Conservation (phyloP, 2,797 vertebrate species). For the Muraenolepis orangiensis region DNA sequence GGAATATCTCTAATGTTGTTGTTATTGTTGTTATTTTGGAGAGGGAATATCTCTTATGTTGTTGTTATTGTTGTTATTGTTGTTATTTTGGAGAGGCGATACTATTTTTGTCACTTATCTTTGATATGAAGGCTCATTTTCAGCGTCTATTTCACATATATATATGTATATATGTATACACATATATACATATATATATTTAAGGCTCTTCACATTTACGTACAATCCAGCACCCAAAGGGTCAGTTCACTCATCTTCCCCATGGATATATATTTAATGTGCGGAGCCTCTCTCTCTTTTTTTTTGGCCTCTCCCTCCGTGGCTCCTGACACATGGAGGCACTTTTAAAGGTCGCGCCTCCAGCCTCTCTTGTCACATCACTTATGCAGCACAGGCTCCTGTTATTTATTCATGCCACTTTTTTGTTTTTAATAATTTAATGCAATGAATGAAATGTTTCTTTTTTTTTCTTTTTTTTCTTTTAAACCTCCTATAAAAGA, state of each 20-base stretch:
- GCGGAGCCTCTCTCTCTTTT: slow-evolving; percentile 12
- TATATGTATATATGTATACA: slow-evolving; percentile 15
- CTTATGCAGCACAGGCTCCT: slow-evolving; percentile 66
- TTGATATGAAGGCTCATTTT: not conserved
- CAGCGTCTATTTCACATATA: slow-evolving; percentile 14
- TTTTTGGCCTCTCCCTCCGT: not conserved
- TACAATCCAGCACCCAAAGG: not conserved
- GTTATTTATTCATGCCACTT: slow-evolving; percentile 76
- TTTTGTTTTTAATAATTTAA: slow-evolving; percentile 75
- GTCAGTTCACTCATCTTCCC: slow-evolving; percentile 4
- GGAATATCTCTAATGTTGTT: too few relatives aligned
- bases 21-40: not conserved
- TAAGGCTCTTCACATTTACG: slow-evolving; percentile 13
- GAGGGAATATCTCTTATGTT: not conserved
- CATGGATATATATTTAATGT: slow-evolving; percentile 23
- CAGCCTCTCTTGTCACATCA: slow-evolving; percentile 67
- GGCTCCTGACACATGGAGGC: slow-evolving; percentile 55
- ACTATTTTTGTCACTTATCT: not conserved
- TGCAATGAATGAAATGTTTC: slow-evolving; percentile 60
- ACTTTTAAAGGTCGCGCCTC: slow-evolving; percentile 69
- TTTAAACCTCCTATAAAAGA: slow-evolving; percentile 61
- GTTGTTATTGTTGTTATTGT: not conserved
- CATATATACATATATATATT: slow-evolving; percentile 15
- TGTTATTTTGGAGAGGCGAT: too few relatives aligned
- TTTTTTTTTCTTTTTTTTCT: too few relatives aligned